phyloP scores from a whole-genome alignment of 2,888 invertebrate species.

The Yponomeuta malinellus region DNA sequence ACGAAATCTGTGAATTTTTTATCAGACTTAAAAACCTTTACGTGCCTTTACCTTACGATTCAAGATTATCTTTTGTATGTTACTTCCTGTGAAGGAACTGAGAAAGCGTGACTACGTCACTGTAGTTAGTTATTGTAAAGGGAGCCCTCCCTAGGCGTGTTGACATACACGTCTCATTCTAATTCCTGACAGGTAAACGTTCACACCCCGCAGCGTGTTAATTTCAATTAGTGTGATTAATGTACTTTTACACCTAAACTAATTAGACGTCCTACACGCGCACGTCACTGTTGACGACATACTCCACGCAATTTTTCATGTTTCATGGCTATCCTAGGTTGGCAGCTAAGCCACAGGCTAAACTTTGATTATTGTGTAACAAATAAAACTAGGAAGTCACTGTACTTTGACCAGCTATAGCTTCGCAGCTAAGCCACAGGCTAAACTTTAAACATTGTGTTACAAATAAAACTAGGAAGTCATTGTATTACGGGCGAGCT shows the following conservation, averaged over 20 bases:
- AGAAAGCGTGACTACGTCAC: background rate
- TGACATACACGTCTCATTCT: slow-evolving; percentile 31
- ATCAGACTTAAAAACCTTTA: too few relatives aligned
- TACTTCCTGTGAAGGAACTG: background rate
- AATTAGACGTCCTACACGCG: background rate
- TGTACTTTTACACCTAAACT: slow-evolving; percentile 22
- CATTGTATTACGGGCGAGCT: slow-evolving; percentile 4
- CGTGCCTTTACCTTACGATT: too few relatives aligned
- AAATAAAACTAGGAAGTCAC: background rate
- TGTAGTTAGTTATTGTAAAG: background rate
- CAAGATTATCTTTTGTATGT: too few relatives aligned
- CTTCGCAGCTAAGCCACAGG: background rate
- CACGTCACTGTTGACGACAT: background rate
- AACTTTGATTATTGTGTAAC: background rate
- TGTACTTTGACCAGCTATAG: too few relatives aligned
- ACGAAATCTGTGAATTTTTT: too few relatives aligned
- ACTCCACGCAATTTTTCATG: background rate
- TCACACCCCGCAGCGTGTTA: slow-evolving; percentile 37
- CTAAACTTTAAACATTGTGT: background rate
- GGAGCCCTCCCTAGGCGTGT: slow-evolving; percentile 15
- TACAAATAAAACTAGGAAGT: background rate
- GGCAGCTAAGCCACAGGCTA: background rate
- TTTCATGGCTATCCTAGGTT: background rate
- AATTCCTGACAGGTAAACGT: slow-evolving; percentile 29
- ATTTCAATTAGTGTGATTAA: slow-evolving; percentile 39